Base-by-base conservation (phyloP, 2,797 vertebrate species). In the Coregonus ussuriensis region DNA sequence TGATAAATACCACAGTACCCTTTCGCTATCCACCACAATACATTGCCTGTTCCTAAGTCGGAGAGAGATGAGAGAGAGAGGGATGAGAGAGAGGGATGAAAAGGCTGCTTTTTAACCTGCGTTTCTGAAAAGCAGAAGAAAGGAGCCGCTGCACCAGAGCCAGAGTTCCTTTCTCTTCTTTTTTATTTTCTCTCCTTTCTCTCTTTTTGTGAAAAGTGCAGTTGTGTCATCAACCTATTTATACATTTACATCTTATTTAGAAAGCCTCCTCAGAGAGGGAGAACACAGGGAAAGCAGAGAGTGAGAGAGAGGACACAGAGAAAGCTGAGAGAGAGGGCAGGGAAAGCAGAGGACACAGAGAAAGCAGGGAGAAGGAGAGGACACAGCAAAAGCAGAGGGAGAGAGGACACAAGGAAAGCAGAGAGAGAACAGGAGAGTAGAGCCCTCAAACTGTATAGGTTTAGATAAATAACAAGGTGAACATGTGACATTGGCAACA, bases 1-100 rank as follows among this genome's bases (percentile, higher is more conserved):
- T 92, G 91, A 93, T 94, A 94, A 95, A 95, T 94, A 93, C 92
- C 93, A 93, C 92, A 89, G 91, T 94, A 94, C 92, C 92, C 92
- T 93, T 94, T 94, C 84, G 88, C 86, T 88, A 77, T 80, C 87
- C 83, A 79, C 89, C 91, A 95, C 93, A 94, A 94, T 95, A 88
- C 91, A 79, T 83, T 87, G 93, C 91, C 94, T 94, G 93, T 94
- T 94, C 92, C 82, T 82, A 87, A 86, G 87, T 88, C 71, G 69
- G 81, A 68, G 83, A 87, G 80, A 76, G 85, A 80, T 16, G 76
- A 78, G 74, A 88, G 86, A 89, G 41, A 47, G 51, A 13, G 72
- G 75, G 65, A 82, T 84, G 85, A 82, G 81, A 82, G 73, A 25
- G 25, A 82, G 83, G 86, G 85, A 86, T 78, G 83, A 84, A 82